Percentiles rank a stretch among this genome's conserved stretches.
Conservation (phyloP, 1,140 invertebrate species). For the Augochlora pura region DNA sequence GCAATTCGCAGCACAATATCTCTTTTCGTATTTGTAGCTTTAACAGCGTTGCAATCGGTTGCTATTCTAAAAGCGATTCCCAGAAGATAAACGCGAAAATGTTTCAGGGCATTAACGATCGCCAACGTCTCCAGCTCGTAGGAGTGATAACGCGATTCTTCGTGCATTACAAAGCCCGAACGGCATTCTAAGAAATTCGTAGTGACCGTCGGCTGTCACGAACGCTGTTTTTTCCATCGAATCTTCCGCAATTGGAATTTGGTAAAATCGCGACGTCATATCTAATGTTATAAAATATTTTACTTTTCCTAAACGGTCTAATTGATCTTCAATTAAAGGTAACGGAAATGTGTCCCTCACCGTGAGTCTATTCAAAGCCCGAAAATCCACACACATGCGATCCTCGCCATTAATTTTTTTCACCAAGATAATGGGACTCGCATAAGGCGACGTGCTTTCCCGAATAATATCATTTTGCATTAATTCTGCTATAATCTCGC, state of each 20-base stretch:
- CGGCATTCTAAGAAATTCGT: too few relatives aligned
- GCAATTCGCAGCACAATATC: too few relatives aligned
- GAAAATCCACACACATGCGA: neutral
- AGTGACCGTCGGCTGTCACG: too few relatives aligned
- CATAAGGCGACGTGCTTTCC: neutral
- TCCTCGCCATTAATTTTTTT: neutral
- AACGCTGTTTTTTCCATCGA: too few relatives aligned
- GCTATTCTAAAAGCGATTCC: neutral
- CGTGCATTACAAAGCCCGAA: too few relatives aligned
- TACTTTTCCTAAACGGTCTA: too few relatives aligned
- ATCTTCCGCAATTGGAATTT: too few relatives aligned
- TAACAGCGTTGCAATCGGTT: constrained; percentile 1
- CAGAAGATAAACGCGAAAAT: constrained; percentile 67
- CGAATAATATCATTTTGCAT: neutral
- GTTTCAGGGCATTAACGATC: constrained; percentile 14
- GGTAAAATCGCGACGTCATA: too few relatives aligned
- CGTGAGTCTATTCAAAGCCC: neutral
- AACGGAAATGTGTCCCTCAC: too few relatives aligned
- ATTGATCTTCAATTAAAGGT: too few relatives aligned
- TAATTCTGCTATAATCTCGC: too few relatives aligned
- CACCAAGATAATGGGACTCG: neutral
- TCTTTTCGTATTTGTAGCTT: neutral
- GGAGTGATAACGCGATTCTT: constrained; percentile 9
- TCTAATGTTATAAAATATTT: too few relatives aligned
- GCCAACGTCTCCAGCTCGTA: constrained; percentile 1